Percentiles rank a stretch among this genome's conserved stretches.
Conservation (phyloP, 2,888 invertebrate species). For the Lacanobia oleracea region DNA sequence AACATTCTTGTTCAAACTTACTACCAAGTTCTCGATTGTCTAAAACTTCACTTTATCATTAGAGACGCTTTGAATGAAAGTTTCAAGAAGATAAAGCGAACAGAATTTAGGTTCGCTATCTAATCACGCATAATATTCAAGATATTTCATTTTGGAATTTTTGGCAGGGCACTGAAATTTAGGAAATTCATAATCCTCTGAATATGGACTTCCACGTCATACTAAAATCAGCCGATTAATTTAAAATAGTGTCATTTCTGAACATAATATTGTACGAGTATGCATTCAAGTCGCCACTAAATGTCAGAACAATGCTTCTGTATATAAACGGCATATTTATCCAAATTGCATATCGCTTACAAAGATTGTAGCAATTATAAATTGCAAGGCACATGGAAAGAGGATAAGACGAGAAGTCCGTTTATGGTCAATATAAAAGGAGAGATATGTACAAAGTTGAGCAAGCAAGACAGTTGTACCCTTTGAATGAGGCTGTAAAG, state of each 20-base stretch:
- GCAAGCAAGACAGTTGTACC: slow-evolving; percentile 23
- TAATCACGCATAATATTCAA: not conserved
- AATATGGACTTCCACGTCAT: not conserved
- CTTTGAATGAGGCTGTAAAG: slow-evolving; percentile 48
- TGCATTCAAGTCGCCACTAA: slow-evolving; percentile 12
- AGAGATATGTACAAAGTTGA: slow-evolving; percentile 30
- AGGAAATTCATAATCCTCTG: not conserved
- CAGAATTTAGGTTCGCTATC: not conserved
- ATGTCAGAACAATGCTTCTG: slow-evolving; percentile 15
- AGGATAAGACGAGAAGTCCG: not conserved
- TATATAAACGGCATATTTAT: slow-evolving; percentile 37
- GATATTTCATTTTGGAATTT: not conserved
- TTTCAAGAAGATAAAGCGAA: not conserved
- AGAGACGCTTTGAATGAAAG: not conserved
- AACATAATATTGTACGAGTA: no score
- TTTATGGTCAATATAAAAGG: slow-evolving; percentile 34
- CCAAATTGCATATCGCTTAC: slow-evolving; percentile 43
- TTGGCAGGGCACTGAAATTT: not conserved
- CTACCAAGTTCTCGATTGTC: not conserved
- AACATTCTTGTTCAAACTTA: slow-evolving; percentile 1
- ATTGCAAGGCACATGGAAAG: slow-evolving; percentile 22
- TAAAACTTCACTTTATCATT: not conserved
- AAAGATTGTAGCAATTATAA: slow-evolving; percentile 30
- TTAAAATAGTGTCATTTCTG: slow-evolving; percentile 27
- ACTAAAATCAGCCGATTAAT: slow-evolving; percentile 10